Evolutionary conservation across 2,888 invertebrate species (phyloP).

Genomic region (Trachelus troglodyta): DNA sequence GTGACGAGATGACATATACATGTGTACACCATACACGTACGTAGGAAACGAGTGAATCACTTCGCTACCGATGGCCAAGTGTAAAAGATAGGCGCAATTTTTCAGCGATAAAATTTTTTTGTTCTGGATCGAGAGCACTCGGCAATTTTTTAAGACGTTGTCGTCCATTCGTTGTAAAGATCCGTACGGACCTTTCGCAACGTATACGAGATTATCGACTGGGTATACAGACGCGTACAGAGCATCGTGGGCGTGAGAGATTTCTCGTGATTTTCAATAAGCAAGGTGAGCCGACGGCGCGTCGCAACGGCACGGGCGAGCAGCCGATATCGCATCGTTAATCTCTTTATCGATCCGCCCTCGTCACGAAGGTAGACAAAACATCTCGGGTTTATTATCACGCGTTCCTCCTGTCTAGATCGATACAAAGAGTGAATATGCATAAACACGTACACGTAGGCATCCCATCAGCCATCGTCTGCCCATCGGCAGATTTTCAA

Average conservation of each 20-base stretch:
- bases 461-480: neutral
- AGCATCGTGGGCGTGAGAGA: neutral
- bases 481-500: neutral
- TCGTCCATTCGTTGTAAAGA: neutral
- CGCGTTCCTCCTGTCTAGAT: neutral
- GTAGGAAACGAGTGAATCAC: neutral
- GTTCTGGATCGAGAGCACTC: neutral
- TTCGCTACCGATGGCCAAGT: neutral
- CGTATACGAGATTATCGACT: neutral
- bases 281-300: neutral
- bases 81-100: neutral
- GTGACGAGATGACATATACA: neutral
- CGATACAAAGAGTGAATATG: neutral
- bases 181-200: neutral
- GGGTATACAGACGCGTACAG: neutral
- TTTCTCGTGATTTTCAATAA: neutral
- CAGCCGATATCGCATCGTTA: neutral
- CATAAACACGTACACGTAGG: neutral
- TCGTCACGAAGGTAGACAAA: constrained; percentile 14
- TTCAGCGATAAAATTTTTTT: neutral
- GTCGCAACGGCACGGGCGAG: neutral
- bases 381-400: constrained; percentile 26
- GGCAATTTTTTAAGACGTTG: neutral
- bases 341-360: constrained; percentile 15
- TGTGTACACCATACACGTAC: neutral